Base-by-base conservation (phyloP, 1,140 invertebrate genomes). In the Drosophila bocki region DNA sequence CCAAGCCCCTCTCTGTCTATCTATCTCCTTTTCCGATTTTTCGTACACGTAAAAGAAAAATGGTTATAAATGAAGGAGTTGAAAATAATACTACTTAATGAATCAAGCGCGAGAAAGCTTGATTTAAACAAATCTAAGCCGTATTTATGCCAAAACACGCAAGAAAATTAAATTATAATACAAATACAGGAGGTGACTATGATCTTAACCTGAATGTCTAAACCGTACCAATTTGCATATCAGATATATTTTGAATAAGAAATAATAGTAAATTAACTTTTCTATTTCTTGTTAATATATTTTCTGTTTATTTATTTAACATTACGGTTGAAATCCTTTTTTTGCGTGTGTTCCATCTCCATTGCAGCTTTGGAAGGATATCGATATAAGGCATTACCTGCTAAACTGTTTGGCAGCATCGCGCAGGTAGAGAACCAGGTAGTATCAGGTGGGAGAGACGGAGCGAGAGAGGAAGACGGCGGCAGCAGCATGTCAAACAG, bases 381-480 rank as follows among this genome's bases (percentile, higher is more conserved):
- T 91, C 86, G 86, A 91, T 90, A 91, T 90, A 90, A 82, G 86
- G 86, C 79, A 90, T 90, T 90, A 91, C 86, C 86, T 90, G 86
- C 86, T 90, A 90, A 90, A 91, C 86, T 90, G 86, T 90, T 90
- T 91, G 86, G 86, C 86, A 90, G 85, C 78, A 80, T 81, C 86
- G 75, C 78, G 19, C 62, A 47, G 67, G 63, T 47, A 45, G 58
- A 29, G 64, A 68, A 29, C 19, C 26, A 42, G 75, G 48, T 22
- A 35, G 61, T 33, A 53, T 15, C 53, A 39, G 56, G 62, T 42
- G 57, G 57, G 39, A 39, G 15, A 12, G n/a, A 26, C 37, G 48
- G 65, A 53, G 17, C 22, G 35, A 33, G 17, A 32, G 42, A 33
- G 35, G 47, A 35, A 58, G 63, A 42, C 12, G 60, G 47, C 29